Percentiles rank a stretch among this genome's conserved stretches.
These are phyloP conservation scores for Limnothrissa miodon DNA, from an alignment of 2,113 vertebrate genomes.

Conservation along the genomic window DNA sequence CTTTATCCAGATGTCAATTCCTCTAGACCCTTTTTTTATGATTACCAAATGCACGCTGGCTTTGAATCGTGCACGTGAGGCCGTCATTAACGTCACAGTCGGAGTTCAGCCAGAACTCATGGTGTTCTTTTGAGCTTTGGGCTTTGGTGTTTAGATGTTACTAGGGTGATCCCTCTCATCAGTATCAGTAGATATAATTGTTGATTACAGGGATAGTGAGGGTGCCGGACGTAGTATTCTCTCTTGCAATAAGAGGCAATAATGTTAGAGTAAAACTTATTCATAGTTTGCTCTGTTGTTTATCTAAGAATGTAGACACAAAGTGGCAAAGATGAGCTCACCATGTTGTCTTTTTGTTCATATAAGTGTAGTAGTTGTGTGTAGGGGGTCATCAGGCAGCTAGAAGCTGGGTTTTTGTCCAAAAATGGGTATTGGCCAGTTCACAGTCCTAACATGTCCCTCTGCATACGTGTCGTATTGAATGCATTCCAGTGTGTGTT, in stretches of 20 bases:
- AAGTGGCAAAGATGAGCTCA: not conserved
- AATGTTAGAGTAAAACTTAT: not conserved
- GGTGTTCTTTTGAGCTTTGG: not conserved
- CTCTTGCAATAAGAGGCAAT: not conserved
- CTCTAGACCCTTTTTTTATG: not conserved
- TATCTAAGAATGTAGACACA: not conserved
- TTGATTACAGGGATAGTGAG: not conserved
- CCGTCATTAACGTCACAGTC: not conserved
- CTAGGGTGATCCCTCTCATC: not conserved
- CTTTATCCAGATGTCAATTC: not conserved
- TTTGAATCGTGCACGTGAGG: not conserved
- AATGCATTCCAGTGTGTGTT: conserved; percentile 57
- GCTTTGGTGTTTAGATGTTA: not conserved
- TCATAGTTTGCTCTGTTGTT: not conserved
- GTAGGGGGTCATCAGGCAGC: not conserved
- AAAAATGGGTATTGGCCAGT: not conserved
- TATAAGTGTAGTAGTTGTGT: not conserved
- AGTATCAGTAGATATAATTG: not conserved
- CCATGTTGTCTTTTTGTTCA: not conserved
- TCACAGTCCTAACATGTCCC: conserved; percentile 10
- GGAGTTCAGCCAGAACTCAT: not conserved
- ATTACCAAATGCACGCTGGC: not conserved
- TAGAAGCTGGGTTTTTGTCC: not conserved
- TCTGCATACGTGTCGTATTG: conserved; percentile 33
- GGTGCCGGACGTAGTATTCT: not conserved